Conservation (phyloP, 1,140 invertebrate species). For the Nasonia giraulti region DNA sequence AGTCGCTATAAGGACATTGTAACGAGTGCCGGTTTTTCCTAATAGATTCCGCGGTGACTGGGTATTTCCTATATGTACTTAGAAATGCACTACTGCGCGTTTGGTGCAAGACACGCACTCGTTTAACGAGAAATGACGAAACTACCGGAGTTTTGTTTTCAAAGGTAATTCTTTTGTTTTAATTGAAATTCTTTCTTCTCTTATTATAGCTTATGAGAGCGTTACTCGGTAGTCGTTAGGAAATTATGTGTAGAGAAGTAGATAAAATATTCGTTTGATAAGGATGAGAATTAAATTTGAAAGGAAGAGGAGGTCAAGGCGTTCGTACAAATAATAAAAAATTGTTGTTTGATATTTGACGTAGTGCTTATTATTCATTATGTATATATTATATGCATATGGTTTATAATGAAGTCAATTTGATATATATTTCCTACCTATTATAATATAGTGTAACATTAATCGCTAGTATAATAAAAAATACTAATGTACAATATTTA, state of each 20-base stretch:
- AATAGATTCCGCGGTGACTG: not conserved
- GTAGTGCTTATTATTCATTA: slow-evolving; percentile 13
- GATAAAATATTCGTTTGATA: too few species aligned
- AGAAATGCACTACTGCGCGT: not conserved
- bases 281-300: too few species aligned
- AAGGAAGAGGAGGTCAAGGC: not conserved
- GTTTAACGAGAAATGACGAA: not conserved
- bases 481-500: slow-evolving; percentile 15
- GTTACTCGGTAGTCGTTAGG: too few species aligned
- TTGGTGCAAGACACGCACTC: not conserved
- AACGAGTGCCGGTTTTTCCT: slow-evolving; percentile 37
- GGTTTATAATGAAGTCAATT: not conserved
- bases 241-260: too few species aligned
- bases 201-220: too few species aligned
- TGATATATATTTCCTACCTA: not conserved
- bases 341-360: not conserved
- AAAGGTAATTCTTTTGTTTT: slow-evolving; percentile 9
- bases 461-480: slow-evolving; percentile 17
- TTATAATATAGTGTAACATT: slow-evolving; percentile 16
- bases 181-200: not conserved
- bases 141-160: not conserved
- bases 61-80: slow-evolving; percentile 38
- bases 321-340: not conserved
- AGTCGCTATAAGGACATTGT: not conserved
- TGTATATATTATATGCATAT: not conserved